Base-by-base conservation (phyloP, 2,113 vertebrate genomes). In the Carettochelys insculpta region DNA sequence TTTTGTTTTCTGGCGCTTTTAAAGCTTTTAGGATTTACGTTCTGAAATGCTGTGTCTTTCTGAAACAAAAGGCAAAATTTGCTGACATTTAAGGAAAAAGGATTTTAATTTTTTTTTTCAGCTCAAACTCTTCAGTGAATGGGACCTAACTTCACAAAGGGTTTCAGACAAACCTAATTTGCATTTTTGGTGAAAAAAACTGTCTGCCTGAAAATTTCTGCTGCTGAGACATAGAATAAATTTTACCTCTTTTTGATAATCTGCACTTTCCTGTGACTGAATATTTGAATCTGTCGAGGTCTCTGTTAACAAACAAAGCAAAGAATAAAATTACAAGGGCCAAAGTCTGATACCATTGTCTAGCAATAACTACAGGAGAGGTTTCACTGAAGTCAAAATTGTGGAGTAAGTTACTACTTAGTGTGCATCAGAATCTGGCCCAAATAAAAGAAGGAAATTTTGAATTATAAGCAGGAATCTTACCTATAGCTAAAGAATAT, bases 241-340 rank as follows among this genome's bases (percentile, higher is more conserved):
- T 43, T 89, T 95, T 90, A 86, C 87, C 85, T 92, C 48, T 38
- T 56, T 10, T 83, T 14, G 5, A 0, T 48, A 65, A 29, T 24
- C 76, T 17, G 51, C 76, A 8, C 4, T 13, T 71, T 87, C 53
- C 76, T 77, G 48, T 78, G 56, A 11, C 7, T 17, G 52, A 24
- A 2, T 1, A 0, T n/a, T 31, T 47, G 73, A 87, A 84, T 48
- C 87, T 80, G 4, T 3, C 22, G 83, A 77, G 85, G 88, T 61
- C 75, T 16, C 94, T 95, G 92, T 82, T 91, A 96, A 90, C 13
- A 77, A 65, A 73, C 87, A 52, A 90, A n/a, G 61, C 19, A 38
- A 17, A 68, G 19, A 68, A 68, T 68, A 68, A 68, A 38, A 68
- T 68, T 17, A 68, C 5, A 38, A 20, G 16, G n/a, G 7, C 61